Percentiles rank a stretch among this genome's conserved stretches.
Conservation (phyloP, 2,113 vertebrate genomes). For the Petromus typicus region DNA sequence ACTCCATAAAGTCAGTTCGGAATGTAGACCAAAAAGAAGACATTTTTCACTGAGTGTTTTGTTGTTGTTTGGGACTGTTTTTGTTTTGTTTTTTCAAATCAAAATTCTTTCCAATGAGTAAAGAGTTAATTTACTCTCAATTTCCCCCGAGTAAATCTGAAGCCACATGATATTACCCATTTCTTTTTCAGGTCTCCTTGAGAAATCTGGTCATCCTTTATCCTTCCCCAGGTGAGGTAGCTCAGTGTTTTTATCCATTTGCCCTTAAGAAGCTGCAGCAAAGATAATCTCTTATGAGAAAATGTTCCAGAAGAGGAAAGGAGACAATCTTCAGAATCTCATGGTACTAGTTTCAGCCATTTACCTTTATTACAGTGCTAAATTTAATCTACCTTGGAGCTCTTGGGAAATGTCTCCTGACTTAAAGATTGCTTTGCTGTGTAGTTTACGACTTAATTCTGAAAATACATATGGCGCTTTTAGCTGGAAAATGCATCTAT, state of each 20-base stretch:
- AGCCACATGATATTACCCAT: background rate
- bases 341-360: background rate
- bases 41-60: background rate
- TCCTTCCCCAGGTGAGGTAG: background rate
- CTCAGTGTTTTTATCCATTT: background rate
- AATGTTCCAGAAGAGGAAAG: constrained; percentile 50
- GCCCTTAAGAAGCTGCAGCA: background rate
- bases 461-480: background rate
- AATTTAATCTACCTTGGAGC: background rate
- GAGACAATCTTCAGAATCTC: background rate
- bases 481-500: background rate
- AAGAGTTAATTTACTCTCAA: background rate
- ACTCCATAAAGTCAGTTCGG: background rate
- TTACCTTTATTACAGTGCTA: background rate
- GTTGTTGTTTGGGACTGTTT: background rate
- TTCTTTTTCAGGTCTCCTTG: background rate
- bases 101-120: constrained; percentile 33
- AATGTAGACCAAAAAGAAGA: background rate
- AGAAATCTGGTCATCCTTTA: background rate
- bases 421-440: constrained; percentile 9
- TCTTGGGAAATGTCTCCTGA: background rate
- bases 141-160: background rate
- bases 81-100: background rate
- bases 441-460: constrained; percentile 21
- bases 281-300: background rate